A percentile compares a stretch with the other conserved stretches of the same genome.
phyloP scores from a whole-genome alignment of 2,113 vertebrate species.

The human (Homo sapiens) region GRCh38 chr14:100797001-100797500 shows the following conservation, averaged over 20 bases:
- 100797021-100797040: background rate
- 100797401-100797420: accelerated
- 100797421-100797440: too few relatives aligned
- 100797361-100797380: background rate
- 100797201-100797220: background rate
- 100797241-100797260: background rate
- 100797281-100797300: background rate
- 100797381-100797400: background rate
- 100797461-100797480: too few relatives aligned
- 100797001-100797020: background rate
- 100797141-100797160: slow-evolving; percentile 29
- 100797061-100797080: background rate
- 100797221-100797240: background rate
- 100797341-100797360: background rate
- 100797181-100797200: background rate
- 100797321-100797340: background rate
- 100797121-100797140: background rate
- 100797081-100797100: background rate
- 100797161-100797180: background rate
- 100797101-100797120: background rate
- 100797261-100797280: background rate
- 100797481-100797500: too few relatives aligned
- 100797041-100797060: accelerated
- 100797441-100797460: too few relatives aligned
- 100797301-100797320: background rate